These are phyloP conservation scores for Acanthaster planci DNA, from an alignment of 35 echinoderm and acorn worm genomes.

Conservation along the genomic window DNA sequence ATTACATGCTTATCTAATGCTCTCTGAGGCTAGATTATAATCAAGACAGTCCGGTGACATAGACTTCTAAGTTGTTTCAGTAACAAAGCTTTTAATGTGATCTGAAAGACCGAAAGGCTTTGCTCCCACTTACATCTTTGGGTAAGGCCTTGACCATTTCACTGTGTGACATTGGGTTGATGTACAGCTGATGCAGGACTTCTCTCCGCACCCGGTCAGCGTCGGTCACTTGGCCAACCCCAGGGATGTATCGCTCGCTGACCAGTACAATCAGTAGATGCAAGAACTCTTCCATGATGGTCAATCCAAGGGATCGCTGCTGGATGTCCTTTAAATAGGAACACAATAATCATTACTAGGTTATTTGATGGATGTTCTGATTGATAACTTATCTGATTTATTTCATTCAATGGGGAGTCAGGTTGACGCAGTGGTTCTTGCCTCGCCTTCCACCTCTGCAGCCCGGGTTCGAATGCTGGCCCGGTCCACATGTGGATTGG, in stretches of 20 bases:
- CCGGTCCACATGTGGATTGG: too few relatives aligned
- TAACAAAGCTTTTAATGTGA: background rate
- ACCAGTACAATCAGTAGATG: constrained; percentile 75
- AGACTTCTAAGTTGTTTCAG: too few relatives aligned
- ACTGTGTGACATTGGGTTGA: constrained; percentile 93
- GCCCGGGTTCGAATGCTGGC: too few relatives aligned
- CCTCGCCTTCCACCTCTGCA: too few relatives aligned
- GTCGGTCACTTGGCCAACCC: constrained; percentile 69
- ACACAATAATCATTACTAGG: background rate
- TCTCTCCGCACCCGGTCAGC: constrained; percentile 71
- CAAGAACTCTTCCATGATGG: constrained; percentile 81
- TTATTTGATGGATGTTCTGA: too few relatives aligned
- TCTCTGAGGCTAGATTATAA: too few relatives aligned
- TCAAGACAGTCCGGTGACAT: too few relatives aligned
- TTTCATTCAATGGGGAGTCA: too few relatives aligned
- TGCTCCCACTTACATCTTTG: constrained; percentile 81
- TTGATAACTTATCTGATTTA: too few relatives aligned
- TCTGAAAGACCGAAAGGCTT: background rate
- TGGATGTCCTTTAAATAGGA: constrained; percentile 6
- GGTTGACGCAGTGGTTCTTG: too few relatives aligned
- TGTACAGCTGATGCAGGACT: constrained; percentile 86
- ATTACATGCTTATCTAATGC: too few relatives aligned
- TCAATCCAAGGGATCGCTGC: background rate
- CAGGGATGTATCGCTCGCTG: constrained; percentile 80
- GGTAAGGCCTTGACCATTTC: constrained; percentile 81